A percentile compares a stretch with the other conserved stretches of the same genome.
These are phyloP conservation scores for Colinus virginianus DNA, from an alignment of 2,113 vertebrate species.

Conservation along the genomic window DNA sequence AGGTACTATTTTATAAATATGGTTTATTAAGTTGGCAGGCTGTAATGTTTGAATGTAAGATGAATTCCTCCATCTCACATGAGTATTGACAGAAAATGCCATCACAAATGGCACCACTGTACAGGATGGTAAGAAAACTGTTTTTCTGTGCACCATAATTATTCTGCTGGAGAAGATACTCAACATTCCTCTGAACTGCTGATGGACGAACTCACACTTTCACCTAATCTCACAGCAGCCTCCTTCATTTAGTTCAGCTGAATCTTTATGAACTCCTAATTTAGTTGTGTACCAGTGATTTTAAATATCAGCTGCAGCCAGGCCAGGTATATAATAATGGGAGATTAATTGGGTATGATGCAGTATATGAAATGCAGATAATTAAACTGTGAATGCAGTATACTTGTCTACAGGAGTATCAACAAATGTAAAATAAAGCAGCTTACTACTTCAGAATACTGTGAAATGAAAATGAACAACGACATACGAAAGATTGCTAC, in stretches of 20 bases:
- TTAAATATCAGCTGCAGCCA: constrained; percentile 16
- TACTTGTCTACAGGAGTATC: background rate
- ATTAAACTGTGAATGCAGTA: background rate
- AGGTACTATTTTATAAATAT: constrained; percentile 34
- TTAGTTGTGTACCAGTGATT: background rate
- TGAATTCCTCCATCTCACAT: background rate
- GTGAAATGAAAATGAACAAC: background rate
- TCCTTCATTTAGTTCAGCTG: background rate
- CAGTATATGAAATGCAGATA: background rate
- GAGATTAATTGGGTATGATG: background rate
- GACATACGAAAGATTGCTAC: background rate
- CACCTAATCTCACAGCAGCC: background rate
- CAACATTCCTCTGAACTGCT: background rate
- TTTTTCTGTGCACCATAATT: background rate
- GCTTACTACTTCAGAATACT: background rate
- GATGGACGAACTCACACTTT: background rate
- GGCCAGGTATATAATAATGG: background rate
- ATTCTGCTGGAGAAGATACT: background rate
- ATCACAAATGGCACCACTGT: background rate
- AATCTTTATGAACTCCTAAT: background rate
- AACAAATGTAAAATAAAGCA: background rate
- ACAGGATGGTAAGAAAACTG: background rate
- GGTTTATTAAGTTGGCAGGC: constrained; percentile 26
- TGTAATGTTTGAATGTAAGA: constrained; percentile 34
- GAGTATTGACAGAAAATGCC: constrained; percentile 1